Base-by-base conservation (phyloP, 1,140 invertebrate species). In the Conus betulinus region DNA sequence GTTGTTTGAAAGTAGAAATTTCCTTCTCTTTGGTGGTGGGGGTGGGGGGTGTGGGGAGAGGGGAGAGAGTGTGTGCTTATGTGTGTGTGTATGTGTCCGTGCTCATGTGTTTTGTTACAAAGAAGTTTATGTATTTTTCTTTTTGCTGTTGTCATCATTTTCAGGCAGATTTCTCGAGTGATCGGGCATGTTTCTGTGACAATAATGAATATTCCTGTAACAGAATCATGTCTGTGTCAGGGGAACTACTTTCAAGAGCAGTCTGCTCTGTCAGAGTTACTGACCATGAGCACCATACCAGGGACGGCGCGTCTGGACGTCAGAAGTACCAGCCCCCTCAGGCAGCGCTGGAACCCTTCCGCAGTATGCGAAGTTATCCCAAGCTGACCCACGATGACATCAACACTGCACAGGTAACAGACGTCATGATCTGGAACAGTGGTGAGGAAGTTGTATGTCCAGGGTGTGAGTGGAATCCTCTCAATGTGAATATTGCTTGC, bases 211-310 rank as follows among this genome's bases (percentile, higher is more conserved):
- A 39, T 39, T 39, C 39, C 39, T 39, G 39, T 39, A 39, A 39
- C 0, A 15, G 57, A 60, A 60, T 60, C 15, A 15, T 60, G 8
- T 60, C 57, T 87, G 7, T 88, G 78, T 67, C 79, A 90, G 90
- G 90, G 88, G 23, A 89, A 87, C 63, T 89, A 82, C 39, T 90
- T 90, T 85, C 88, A 90, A 55, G 84, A 87, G 13, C 13, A 85
- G 13, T 85, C 90, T 8, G 84, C 87, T 27, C 87, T 90, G 84
- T 88, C 88, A 23, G n/a, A 82, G 23, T 55, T 90, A 20, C 85
- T 90, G 67, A 84, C 23, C 6, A 11, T 90, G n/a, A 84, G 83
- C 52, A 89, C 88, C 20, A 79, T 89, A 17, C 88, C 86, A 57
- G 87, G 25, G 1, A 83, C 39, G n/a, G n/a, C n/a, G 8, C 25